A percentile compares a stretch with the other conserved stretches of the same genome.
Conservation (phyloP, 1,140 invertebrate genomes). For the Neotoxoptera formosana region DNA sequence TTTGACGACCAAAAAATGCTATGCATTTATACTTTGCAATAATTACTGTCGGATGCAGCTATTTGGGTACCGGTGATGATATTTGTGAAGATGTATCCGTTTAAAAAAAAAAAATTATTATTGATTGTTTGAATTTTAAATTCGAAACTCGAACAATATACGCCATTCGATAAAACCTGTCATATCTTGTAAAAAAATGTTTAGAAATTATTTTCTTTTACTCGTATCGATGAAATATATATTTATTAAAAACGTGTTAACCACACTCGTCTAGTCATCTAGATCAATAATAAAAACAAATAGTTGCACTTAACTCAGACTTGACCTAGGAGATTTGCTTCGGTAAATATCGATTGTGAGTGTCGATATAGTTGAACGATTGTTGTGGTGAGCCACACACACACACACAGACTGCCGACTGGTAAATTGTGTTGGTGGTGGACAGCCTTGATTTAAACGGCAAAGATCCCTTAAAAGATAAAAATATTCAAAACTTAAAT, state of each 20-base stretch:
- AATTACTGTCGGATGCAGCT: not conserved
- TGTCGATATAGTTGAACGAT: not conserved
- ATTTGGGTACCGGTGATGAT: not conserved
- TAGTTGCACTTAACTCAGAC: not conserved
- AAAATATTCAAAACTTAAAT: not conserved
- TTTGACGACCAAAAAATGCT: not conserved
- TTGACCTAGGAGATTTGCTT: conserved; percentile 3
- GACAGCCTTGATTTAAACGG: not conserved
- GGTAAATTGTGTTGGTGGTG: not conserved
- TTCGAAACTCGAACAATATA: not conserved
- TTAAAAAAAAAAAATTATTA: not conserved
- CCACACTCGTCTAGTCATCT: not conserved
- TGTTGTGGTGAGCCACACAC: not conserved
- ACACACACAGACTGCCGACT: not conserved
- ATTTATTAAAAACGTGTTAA: not conserved
- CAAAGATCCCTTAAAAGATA: not conserved
- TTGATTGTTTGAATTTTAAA: not conserved
- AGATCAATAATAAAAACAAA: not conserved
- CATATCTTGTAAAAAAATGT: not conserved
- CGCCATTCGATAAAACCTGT: not conserved
- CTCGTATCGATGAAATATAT: not conserved
- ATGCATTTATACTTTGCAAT: not conserved
- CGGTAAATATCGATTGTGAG: conserved; percentile 5
- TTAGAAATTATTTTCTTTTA: conserved; percentile 3
- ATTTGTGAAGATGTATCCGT: not conserved